A percentile compares a stretch with the other conserved stretches of the same genome.
These are phyloP conservation scores for Dorcus parallelipipedus DNA, from an alignment of 2,888 invertebrate genomes.

Conservation along the genomic window DNA sequence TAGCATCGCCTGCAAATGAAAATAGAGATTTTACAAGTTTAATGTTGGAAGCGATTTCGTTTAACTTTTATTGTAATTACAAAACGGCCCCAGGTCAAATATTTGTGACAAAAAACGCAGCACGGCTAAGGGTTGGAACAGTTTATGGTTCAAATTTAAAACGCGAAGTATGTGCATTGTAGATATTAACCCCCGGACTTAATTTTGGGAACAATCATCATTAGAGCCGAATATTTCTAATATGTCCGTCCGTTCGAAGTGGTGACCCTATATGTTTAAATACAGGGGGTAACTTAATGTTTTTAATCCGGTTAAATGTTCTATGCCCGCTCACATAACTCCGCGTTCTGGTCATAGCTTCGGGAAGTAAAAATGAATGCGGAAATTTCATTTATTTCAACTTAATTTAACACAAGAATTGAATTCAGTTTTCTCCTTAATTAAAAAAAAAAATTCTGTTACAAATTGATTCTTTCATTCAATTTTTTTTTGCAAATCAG, in stretches of 20 bases:
- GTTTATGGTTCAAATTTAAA: slow-evolving; percentile 18
- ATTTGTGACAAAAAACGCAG: slow-evolving; percentile 10
- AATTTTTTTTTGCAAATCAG: too few species aligned
- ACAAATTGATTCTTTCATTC: too few species aligned
- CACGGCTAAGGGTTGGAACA: slow-evolving; percentile 15
- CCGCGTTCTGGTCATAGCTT: neutral
- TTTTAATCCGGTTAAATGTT: slow-evolving; percentile 26
- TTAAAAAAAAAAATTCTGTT: too few species aligned
- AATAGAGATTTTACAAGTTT: slow-evolving; percentile 9
- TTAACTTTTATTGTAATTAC: slow-evolving; percentile 23
- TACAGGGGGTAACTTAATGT: slow-evolving; percentile 22
- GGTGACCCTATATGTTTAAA: slow-evolving; percentile 8
- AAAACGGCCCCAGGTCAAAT: neutral
- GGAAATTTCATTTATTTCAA: too few species aligned
- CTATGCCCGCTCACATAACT: neutral
- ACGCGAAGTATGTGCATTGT: slow-evolving; percentile 4
- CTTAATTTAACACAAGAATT: too few species aligned
- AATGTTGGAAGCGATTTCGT: slow-evolving; percentile 1
- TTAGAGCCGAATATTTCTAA: slow-evolving; percentile 25
- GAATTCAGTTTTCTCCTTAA: too few species aligned
- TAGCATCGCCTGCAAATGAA: neutral
- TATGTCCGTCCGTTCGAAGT: slow-evolving; percentile 19
- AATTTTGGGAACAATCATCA: slow-evolving; percentile 25
- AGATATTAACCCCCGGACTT: slow-evolving; percentile 12
- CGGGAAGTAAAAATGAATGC: neutral